Conservation (phyloP, 2,797 vertebrate species). For the Enteromius viviparus region DNA sequence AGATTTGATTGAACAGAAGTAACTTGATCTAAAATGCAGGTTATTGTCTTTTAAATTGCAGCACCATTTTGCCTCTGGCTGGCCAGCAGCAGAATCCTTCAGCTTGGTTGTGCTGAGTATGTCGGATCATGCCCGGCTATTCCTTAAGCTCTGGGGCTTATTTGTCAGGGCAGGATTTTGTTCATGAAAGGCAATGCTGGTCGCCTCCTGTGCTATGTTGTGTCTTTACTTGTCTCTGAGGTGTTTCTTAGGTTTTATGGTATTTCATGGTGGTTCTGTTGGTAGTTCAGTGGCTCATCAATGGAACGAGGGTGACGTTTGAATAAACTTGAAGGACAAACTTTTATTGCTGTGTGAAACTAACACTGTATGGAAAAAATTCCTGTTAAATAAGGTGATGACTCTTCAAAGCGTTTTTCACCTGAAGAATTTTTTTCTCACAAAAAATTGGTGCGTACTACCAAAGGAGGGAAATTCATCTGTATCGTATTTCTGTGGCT, state of each 20-base stretch:
- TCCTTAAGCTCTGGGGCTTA: constrained; percentile 26
- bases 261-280: not conserved
- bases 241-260: not conserved
- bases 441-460: not conserved
- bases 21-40: not conserved
- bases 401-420: not conserved
- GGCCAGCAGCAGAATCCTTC: constrained; percentile 15
- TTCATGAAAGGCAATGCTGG: not conserved
- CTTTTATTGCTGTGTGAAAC: not conserved
- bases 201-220: not conserved
- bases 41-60: constrained; percentile 7
- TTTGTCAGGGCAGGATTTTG: constrained; percentile 56
- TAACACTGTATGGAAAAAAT: not conserved
- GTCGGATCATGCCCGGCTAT: constrained; percentile 11
- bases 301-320: not conserved
- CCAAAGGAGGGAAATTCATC: not conserved
- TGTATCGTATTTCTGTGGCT: constrained; percentile 20
- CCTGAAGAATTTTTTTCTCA: not conserved
- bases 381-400: not conserved
- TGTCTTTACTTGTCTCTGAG: constrained; percentile 46
- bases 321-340: not conserved
- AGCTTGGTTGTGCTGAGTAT: constrained; percentile 5
- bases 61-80: constrained; percentile 27
- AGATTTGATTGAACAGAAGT: not conserved
- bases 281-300: not conserved